phyloP scores from a whole-genome alignment of 2,888 invertebrate genomes.

The Epinotia bilunana region DNA sequence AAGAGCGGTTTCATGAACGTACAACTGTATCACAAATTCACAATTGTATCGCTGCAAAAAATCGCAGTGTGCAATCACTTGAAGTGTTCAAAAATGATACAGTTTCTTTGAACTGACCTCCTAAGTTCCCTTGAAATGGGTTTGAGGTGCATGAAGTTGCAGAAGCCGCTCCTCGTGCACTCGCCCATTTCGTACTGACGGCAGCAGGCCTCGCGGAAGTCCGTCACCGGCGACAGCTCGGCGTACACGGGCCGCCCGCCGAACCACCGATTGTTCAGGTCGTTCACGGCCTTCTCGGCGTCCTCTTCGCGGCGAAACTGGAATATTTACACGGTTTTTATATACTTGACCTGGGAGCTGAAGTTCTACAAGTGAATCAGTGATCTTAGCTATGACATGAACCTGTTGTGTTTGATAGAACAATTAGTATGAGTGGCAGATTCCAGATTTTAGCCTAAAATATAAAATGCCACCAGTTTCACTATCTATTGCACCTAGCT shows the following conservation, averaged over 20 bases:
- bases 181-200: conserved; percentile 99
- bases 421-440: no score
- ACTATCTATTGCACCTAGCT: no score
- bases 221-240: conserved; percentile 99
- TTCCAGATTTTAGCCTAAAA: no score
- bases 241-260: conserved; percentile 99
- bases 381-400: no score
- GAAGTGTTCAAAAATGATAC: neutral
- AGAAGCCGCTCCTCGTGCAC: conserved; percentile 99
- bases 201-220: conserved; percentile 99
- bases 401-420: no score
- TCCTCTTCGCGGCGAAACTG: conserved; percentile 98
- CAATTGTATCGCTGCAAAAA: no score
- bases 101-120: conserved; percentile 80
- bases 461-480: no score
- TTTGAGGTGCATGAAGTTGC: conserved; percentile 99
- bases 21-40: no score
- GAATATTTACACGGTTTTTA: conserved; percentile 47
- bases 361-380: no score
- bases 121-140: conserved; percentile 98
- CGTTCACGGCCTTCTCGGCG: conserved; percentile 98
- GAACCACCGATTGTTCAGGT: conserved; percentile 99
- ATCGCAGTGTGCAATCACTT: neutral
- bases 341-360: no score
- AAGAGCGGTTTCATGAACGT: no score